phyloP scores from a whole-genome alignment of 2,113 vertebrate genomes.

The Hydrolagus affinis region DNA sequence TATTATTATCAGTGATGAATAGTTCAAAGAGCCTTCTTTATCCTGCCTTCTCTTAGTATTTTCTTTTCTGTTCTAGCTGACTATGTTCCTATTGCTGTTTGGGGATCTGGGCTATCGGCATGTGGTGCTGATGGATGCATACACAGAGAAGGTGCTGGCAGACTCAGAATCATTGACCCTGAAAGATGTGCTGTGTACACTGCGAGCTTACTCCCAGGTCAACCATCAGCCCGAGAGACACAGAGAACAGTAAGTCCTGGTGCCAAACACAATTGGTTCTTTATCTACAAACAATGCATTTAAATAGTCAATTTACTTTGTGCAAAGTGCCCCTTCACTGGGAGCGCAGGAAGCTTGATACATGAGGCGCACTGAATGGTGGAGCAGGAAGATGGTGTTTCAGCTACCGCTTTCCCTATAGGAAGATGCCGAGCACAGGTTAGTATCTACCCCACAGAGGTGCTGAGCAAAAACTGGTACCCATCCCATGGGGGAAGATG shows the following conservation, averaged over 20 bases:
- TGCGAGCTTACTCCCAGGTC: slow-evolving; percentile 65
- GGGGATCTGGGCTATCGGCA: slow-evolving; percentile 62
- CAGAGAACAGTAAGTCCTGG: slow-evolving; percentile 55
- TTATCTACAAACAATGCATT: neutral
- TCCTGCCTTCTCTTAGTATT: neutral
- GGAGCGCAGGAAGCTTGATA: too few relatives aligned
- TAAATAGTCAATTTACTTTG: too few relatives aligned
- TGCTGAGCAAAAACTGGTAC: too few relatives aligned
- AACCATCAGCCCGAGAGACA: slow-evolving; percentile 56
- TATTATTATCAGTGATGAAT: neutral
- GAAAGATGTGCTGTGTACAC: slow-evolving; percentile 53
- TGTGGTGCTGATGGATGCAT: slow-evolving; percentile 56
- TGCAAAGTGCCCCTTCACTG: too few relatives aligned
- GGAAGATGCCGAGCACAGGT: too few relatives aligned
- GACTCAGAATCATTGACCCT: slow-evolving; percentile 54
- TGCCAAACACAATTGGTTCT: neutral
- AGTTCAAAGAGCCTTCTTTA: neutral
- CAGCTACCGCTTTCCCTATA: too few relatives aligned
- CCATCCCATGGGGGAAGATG: too few relatives aligned
- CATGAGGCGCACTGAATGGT: too few relatives aligned
- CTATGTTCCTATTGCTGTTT: slow-evolving; percentile 58
- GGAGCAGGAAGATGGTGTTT: too few relatives aligned
- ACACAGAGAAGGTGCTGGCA: slow-evolving; percentile 56
- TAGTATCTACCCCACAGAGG: too few relatives aligned
- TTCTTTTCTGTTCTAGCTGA: slow-evolving; percentile 53